phyloP scores from a whole-genome alignment of 2,113 vertebrate species.

The Herpailurus yagouaroundi region DNA sequence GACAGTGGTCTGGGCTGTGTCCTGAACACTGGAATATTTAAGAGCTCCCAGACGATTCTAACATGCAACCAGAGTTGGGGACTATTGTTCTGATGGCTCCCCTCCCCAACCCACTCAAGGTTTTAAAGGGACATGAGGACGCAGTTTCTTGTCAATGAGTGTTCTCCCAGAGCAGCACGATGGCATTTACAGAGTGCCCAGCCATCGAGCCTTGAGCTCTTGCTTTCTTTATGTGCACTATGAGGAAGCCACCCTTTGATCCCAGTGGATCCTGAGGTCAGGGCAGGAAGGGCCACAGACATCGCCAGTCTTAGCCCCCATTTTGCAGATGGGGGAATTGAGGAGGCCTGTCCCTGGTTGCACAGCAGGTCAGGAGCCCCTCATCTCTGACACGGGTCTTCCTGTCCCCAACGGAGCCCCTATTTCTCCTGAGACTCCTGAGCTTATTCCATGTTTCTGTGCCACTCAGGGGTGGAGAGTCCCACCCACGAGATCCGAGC shows the following conservation, averaged over 20 bases:
- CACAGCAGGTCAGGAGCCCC: not conserved
- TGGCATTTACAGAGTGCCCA: accelerated
- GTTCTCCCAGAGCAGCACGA: not conserved
- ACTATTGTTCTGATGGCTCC: accelerated
- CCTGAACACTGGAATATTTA: not conserved
- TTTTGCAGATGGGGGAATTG: not conserved
- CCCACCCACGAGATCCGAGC: slow-evolving; percentile 96
- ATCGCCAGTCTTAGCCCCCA: not conserved
- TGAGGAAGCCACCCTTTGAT: not conserved
- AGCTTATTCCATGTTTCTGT: not conserved
- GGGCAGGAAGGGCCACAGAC: not conserved
- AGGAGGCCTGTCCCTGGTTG: not conserved
- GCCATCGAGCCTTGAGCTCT: accelerated
- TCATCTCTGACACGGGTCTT: not conserved
- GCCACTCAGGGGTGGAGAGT: slow-evolving; percentile 93
- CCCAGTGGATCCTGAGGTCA: not conserved
- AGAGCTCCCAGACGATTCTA: not conserved
- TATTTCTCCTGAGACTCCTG: not conserved
- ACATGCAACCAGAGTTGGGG: not conserved
- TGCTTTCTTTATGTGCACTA: not conserved
- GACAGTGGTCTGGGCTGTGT: not conserved
- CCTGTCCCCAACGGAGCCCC: not conserved
- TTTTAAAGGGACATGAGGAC: not conserved
- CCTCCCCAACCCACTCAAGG: not conserved
- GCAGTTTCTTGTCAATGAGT: not conserved